Evolutionary conservation across 30 jellyfish, hydroid and myxozoan genomes (phyloP).

Genomic region (Nemopilema nomurai): DNA sequence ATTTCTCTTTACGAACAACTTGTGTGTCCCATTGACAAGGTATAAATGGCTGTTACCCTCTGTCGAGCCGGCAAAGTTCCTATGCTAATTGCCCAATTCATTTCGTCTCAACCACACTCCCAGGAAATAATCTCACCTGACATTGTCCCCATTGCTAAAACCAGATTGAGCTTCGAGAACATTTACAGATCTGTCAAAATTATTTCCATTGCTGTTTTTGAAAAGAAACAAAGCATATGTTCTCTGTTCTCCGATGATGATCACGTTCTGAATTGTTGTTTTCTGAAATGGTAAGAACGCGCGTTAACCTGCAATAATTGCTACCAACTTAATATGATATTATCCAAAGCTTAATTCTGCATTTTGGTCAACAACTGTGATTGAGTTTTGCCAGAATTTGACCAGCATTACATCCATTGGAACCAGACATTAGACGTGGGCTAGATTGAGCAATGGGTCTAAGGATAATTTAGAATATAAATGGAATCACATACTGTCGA

Average conservation of each 20-base stretch:
- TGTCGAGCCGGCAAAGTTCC: not conserved
- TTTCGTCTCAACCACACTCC: not conserved
- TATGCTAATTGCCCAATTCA: not conserved
- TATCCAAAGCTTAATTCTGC: slow-evolving; percentile 31
- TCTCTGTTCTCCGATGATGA: slow-evolving; percentile 41
- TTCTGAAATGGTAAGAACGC: slow-evolving; percentile 14
- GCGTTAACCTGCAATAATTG: not conserved
- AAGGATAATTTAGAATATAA: no score
- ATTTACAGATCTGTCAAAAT: slow-evolving; percentile 6
- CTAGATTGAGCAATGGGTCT: no score
- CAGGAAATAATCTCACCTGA: slow-evolving; percentile 25
- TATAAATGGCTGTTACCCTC: not conserved
- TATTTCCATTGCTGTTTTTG: slow-evolving; percentile 28
- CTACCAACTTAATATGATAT: no score
- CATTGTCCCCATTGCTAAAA: slow-evolving; percentile 55
- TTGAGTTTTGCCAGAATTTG: no score
- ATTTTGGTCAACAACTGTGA: no score
- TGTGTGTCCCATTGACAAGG: not conserved
- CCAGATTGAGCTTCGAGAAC: slow-evolving; percentile 55
- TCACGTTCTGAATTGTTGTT: slow-evolving; percentile 48
- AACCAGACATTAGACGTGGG: no score
- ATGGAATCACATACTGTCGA: slow-evolving; percentile 27
- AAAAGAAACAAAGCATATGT: slow-evolving; percentile 45
- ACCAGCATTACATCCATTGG: no score
- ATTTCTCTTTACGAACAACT: not conserved